Base-by-base conservation (phyloP, 1,140 invertebrate genomes). In the Drosophila pseudoananassae region DNA sequence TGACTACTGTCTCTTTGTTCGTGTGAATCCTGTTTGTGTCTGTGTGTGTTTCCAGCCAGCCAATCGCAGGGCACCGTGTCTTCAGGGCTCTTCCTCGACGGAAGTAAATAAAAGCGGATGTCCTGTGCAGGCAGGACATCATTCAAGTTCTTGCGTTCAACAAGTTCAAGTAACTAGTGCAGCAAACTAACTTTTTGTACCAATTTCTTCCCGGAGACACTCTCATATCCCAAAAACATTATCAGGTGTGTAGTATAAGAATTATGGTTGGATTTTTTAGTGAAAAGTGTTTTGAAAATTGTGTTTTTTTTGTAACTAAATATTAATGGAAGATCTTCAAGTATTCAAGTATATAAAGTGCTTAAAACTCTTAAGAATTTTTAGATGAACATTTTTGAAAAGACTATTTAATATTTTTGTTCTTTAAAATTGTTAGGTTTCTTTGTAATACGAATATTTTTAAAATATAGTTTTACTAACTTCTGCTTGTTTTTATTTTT, bases 21-120 rank as follows among this genome's bases (percentile, higher is more conserved):
- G 10, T 20, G 4, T 27, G 9, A 4, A 8, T 38, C 27, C 46
- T 50, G 25, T 7, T 29, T 49, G 36, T 63, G 5, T 27, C n/a
- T 25, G 31, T 55, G 54, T 73, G 52, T 54, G 25, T 15, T 58
- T 47, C 20, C 25, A 8, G 45, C 9, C 65, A 68, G 55, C 88
- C 88, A 90, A 90, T 90, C 58, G 58, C 17, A 75, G 33, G 55
- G 33, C 71, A 25, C 68, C 70, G 45, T 59, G 63, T n/a, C 33
- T 17, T 58, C 59, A 63, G 72, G 51, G 56, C 54, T 60, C 54
- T 51, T 69, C 54, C 63, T 31, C 59, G 56, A 17, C 66, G 78
- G 71, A 84, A 89, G 74, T 80, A 80, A 80, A 91, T 91, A 91
- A 91, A 91, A 91, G 81, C 89, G 45, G 81, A 80, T 76, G 82